These are phyloP conservation scores for Melanotaenia parkinsoni DNA, from an alignment of 2,797 vertebrate species.

Conservation along the genomic window DNA sequence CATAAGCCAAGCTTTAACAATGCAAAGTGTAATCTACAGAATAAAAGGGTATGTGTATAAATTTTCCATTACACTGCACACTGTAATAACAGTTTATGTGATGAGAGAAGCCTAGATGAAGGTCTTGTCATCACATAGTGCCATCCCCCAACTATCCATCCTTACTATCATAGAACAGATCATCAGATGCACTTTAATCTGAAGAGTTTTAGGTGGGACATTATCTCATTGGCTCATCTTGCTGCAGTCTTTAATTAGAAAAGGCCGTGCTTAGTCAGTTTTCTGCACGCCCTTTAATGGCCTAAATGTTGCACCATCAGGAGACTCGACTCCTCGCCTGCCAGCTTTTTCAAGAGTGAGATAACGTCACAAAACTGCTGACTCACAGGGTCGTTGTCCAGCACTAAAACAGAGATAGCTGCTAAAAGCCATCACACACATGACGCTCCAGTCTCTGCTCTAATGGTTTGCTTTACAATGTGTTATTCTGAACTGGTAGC, in stretches of 20 bases:
- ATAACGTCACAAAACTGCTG: constrained; percentile 45
- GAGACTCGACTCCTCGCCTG: constrained; percentile 28
- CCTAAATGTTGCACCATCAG: constrained; percentile 55
- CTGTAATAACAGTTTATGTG: neutral
- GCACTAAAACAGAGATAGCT: constrained; percentile 5
- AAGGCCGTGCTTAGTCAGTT: constrained; percentile 45
- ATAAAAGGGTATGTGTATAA: too few species aligned
- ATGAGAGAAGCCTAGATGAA: neutral
- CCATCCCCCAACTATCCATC: neutral
- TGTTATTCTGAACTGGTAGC: neutral
- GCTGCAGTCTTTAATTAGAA: constrained; percentile 34
- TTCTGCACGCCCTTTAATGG: constrained; percentile 26
- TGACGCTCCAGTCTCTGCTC: constrained; percentile 11
- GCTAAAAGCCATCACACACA: constrained; percentile 1
- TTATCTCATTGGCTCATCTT: constrained; percentile 35
- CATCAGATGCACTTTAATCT: constrained; percentile 12
- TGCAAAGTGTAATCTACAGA: too few species aligned
- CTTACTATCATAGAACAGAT: neutral
- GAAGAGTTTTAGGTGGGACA: constrained; percentile 1
- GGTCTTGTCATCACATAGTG: too few species aligned
- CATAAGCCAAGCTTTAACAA: too few species aligned
- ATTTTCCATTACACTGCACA: too few species aligned
- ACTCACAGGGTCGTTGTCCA: constrained; percentile 43
- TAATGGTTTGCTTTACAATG: neutral
- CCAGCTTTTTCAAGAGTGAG: constrained; percentile 37